Percentiles rank a stretch among this genome's conserved stretches.
These are phyloP conservation scores for Heliconius ethilla DNA, from an alignment of 2,888 invertebrate genomes.

Conservation along the genomic window DNA sequence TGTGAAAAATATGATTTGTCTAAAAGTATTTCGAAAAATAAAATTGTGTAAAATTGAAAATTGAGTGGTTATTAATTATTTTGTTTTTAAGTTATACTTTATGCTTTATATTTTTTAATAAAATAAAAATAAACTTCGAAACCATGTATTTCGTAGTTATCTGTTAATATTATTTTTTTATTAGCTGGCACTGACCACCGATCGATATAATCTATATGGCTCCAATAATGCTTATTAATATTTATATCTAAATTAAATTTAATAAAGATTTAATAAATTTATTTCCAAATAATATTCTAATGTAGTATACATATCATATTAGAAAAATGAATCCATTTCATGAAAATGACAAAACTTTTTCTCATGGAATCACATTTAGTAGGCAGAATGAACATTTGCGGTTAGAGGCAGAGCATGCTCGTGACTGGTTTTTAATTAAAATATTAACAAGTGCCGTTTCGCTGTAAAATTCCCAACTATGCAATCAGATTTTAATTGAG, in stretches of 20 bases:
- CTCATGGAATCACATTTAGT: constrained; percentile 11
- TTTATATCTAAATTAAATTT: neutral
- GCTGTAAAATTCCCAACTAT: neutral
- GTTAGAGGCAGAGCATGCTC: constrained; percentile 17
- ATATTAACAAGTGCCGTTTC: constrained; percentile 11
- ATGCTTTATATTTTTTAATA: too few species aligned
- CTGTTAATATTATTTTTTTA: too few species aligned
- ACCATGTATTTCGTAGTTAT: too few species aligned
- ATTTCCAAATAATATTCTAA: too few species aligned
- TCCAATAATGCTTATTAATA: neutral
- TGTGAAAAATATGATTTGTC: too few species aligned
- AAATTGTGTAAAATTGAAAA: too few species aligned
- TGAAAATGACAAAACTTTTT: neutral
- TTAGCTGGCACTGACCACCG: too few species aligned
- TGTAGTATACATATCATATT: neutral
- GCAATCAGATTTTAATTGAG: neutral
- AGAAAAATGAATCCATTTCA: neutral
- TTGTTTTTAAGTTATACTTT: too few species aligned
- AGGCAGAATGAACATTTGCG: constrained; percentile 18
- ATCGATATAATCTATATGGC: neutral
- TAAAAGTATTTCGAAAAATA: too few species aligned
- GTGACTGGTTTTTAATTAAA: constrained; percentile 23
- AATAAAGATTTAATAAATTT: neutral
- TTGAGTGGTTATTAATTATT: too few species aligned
- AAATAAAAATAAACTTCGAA: too few species aligned